These are phyloP conservation scores for Agonopterix subpropinquella DNA, from an alignment of 2,888 invertebrate genomes.

Conservation along the genomic window DNA sequence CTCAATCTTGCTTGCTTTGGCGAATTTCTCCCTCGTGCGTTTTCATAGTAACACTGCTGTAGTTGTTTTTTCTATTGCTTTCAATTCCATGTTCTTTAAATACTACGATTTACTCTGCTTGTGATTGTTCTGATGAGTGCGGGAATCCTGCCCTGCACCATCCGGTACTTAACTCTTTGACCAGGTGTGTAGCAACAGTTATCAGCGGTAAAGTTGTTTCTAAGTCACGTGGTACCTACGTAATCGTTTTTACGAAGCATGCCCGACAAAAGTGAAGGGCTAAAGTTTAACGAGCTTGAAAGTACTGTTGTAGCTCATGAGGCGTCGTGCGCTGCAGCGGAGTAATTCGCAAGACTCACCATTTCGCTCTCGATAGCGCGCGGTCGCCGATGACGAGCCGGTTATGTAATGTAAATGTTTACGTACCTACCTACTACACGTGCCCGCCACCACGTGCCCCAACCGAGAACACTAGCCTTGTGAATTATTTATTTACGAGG, in stretches of 20 bases:
- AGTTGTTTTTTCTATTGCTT: too few relatives aligned
- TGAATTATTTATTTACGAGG: constrained; percentile 76
- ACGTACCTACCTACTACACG: constrained; percentile 71
- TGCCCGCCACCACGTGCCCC: constrained; percentile 67
- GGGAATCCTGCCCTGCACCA: too few relatives aligned
- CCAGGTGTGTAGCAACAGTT: too few relatives aligned
- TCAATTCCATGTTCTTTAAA: too few relatives aligned
- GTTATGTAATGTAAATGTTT: constrained; percentile 75
- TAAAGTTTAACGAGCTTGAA: constrained; percentile 3
- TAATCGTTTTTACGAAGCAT: constrained; percentile 1
- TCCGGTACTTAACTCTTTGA: too few relatives aligned
- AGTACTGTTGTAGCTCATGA: constrained; percentile 6
- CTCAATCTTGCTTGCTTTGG: constrained; percentile 18
- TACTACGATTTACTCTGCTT: too few relatives aligned
- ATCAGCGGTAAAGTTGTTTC: too few relatives aligned
- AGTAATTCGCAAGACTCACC: constrained; percentile 43
- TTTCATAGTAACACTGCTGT: too few relatives aligned
- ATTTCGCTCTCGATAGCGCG: constrained; percentile 63
- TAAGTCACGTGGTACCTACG: too few relatives aligned
- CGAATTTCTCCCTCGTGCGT: constrained; percentile 4
- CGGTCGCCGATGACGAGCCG: constrained; percentile 68
- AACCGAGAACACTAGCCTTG: constrained; percentile 73
- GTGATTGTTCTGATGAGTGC: too few relatives aligned
- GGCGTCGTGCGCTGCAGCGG: constrained; percentile 23
- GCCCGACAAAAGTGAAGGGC: constrained; percentile 9